Conservation (phyloP, 2,113 vertebrate genomes). For the Parus major region DNA sequence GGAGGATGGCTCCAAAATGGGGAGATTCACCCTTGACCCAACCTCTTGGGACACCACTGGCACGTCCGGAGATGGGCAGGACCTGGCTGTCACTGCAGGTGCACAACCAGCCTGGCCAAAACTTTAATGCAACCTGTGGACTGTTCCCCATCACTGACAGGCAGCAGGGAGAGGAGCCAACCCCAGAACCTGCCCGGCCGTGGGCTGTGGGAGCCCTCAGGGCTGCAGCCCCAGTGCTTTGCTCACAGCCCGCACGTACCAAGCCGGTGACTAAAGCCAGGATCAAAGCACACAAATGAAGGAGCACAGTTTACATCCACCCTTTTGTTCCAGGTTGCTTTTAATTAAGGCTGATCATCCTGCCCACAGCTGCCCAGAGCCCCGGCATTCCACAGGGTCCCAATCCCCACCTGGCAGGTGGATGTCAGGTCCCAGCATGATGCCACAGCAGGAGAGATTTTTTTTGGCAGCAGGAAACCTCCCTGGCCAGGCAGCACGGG, state of each 20-base stretch:
- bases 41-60: not conserved
- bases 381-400: not conserved
- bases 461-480: slow-evolving; percentile 29
- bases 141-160: accelerated
- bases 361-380: not conserved
- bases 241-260: slow-evolving; percentile 53
- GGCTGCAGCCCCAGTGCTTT: not conserved
- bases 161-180: accelerated
- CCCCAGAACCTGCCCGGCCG: not conserved
- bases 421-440: accelerated
- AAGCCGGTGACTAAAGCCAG: not conserved
- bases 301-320: slow-evolving; percentile 23
- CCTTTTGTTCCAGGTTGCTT: slow-evolving; percentile 17
- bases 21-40: not conserved
- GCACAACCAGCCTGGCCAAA: not conserved
- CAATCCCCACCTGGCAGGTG: not conserved
- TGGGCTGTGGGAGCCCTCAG: not conserved
- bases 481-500: accelerated
- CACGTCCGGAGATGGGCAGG: accelerated
- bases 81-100: not conserved
- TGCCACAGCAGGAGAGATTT: not conserved
- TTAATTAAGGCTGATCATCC: slow-evolving; percentile 16
- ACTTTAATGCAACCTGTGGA: not conserved
- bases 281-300: slow-evolving; percentile 49
- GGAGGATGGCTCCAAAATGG: accelerated